Evolutionary conservation across 2,113 vertebrate genomes (phyloP), one percentile per base, ranked within the genome.

Genomic region (Plotosus lineatus): DNA sequence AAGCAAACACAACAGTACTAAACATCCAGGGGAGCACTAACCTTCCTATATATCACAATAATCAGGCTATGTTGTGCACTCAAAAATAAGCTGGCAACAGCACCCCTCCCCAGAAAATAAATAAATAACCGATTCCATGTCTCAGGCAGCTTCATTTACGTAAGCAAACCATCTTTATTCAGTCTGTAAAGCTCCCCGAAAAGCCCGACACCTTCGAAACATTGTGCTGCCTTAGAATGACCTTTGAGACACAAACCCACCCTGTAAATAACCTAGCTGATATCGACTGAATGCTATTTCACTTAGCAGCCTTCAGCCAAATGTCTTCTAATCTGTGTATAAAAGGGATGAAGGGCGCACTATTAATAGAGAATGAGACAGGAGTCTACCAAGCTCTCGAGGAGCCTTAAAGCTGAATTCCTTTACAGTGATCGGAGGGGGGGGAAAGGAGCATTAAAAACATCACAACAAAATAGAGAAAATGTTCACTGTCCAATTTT

Each of bases 151-250:
- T 79, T 88, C 90, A 93, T 91, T 93, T 90, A 93, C 91, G 89
- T 92, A 90, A 82, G 90, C 91, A 90, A 91, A 92, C 84, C 88
- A 86, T 83, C 87, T 89, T 86, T 92, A n/a, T 89, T 89, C 84
- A 89, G 79, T 91, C 91, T 89, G 85, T 78, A 89, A 88, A 80
- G 89, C 84, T 87, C 48, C 82, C 88, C 90, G 91, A 90, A 88
- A 90, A 92, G 78, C 91, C 88, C 90, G 77, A 90, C 77, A 91
- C 86, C 89, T 92, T 86, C 92, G 86, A 78, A 88, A 85, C 60
- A 82, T 78, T 87, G 73, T 69, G 46, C 85, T 74, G 86, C 66
- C 77, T 85, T 75, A 83, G 56, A 12, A 12, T 80, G 84, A 75
- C 68, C 66, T 81, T 78, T 33, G 77, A 75, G 82, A 42, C 58